phyloP scores from a whole-genome alignment of 1,140 invertebrate species.

The Pentalonia nigronervosa region DNA sequence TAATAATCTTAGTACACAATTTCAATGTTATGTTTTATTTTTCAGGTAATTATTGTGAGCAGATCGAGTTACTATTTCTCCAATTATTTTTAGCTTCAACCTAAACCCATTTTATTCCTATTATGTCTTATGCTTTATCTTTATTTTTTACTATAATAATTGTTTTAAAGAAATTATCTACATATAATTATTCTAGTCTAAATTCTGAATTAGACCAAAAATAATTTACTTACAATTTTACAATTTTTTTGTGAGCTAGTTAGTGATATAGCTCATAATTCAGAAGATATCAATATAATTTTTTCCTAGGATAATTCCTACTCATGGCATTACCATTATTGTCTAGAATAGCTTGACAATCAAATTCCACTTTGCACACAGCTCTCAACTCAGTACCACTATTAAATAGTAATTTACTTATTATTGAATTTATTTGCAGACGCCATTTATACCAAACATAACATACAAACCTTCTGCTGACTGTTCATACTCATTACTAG shows the following conservation, averaged over 20 bases:
- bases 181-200: not conserved
- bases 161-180: not conserved
- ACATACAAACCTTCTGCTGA: conserved; percentile 81
- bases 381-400: conserved; percentile 48
- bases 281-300: not conserved
- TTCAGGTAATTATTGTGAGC: conserved; percentile 50
- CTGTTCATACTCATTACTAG: conserved; percentile 84
- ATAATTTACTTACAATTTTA: not conserved
- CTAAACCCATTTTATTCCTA: not conserved
- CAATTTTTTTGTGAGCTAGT: not conserved
- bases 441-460: conserved; percentile 73
- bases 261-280: not conserved
- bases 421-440: conserved; percentile 65
- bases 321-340: not conserved
- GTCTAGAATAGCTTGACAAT: not conserved
- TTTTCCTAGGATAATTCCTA: not conserved
- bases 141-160: not conserved
- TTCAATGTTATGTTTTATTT: conserved; percentile 47
- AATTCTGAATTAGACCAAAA: not conserved
- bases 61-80: conserved; percentile 33
- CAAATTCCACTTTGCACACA: conserved; percentile 25
- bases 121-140: not conserved
- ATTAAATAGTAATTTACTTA: conserved; percentile 41
- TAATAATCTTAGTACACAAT: conserved; percentile 29
- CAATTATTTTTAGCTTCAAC: conserved; percentile 25